Evolutionary conservation across 1,140 invertebrate species (phyloP).

Genomic region (Centruroides sculpturatus): DNA sequence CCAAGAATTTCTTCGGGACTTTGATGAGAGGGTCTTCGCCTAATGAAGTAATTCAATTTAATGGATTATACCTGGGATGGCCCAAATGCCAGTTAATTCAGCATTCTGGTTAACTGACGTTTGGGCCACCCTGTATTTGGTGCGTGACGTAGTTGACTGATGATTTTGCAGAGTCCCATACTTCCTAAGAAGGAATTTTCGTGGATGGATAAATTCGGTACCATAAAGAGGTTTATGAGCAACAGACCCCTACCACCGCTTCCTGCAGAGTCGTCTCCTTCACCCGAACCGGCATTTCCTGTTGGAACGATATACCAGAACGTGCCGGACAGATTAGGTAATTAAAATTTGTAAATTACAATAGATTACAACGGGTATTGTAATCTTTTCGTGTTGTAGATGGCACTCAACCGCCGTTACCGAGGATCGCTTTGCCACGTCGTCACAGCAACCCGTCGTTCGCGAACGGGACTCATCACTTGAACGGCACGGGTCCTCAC

Average conservation of each 20-base stretch:
- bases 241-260: slow-evolving; percentile 34
- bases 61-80: neutral
- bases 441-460: no score
- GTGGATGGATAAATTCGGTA: slow-evolving; percentile 32
- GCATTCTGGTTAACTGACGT: neutral
- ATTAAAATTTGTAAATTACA: no score
- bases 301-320: neutral
- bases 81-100: no score
- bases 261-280: slow-evolving; percentile 17
- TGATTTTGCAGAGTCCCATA: slow-evolving; percentile 13
- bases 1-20: slow-evolving; percentile 9
- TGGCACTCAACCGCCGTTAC: no score
- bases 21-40: slow-evolving; percentile 1
- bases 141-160: no score
- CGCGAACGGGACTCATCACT: no score
- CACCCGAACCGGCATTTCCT: neutral
- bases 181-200: slow-evolving; percentile 26
- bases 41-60: neutral
- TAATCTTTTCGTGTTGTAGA: no score
- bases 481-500: neutral
- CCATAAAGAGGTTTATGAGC: slow-evolving; percentile 34
- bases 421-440: no score
- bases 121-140: no score
- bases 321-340: neutral
- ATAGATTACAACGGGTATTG: no score